A percentile compares a stretch with the other conserved stretches of the same genome.
Evolutionary conservation across 2,888 invertebrate genomes (phyloP).

Genomic region (Esperia sulphurella): DNA sequence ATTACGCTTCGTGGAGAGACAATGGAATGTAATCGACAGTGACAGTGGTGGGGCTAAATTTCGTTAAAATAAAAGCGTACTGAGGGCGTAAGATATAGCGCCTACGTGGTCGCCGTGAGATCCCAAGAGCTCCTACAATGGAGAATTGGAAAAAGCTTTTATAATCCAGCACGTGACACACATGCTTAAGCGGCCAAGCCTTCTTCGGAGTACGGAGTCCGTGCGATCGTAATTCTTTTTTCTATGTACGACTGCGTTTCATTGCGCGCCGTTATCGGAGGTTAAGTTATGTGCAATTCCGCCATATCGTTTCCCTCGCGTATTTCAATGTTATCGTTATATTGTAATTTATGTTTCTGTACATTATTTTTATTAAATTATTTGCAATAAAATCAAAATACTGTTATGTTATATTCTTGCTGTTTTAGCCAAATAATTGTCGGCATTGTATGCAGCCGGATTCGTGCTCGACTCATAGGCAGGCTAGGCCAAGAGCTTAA

Average conservation of each 20-base stretch:
- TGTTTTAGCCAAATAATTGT: no score
- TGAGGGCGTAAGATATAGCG: conserved; percentile 75
- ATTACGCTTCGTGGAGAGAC: conserved; percentile 58
- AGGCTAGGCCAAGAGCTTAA: no score
- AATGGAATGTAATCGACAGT: conserved; percentile 75
- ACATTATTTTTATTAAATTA: not conserved
- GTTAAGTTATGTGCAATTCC: conserved; percentile 10
- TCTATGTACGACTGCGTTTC: conserved; percentile 36
- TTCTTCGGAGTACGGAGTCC: conserved; percentile 8
- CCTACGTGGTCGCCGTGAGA: conserved; percentile 74
- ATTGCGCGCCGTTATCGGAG: conserved; percentile 17
- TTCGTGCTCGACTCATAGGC: no score
- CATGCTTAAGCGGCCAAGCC: conserved; percentile 51
- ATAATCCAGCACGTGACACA: conserved; percentile 77
- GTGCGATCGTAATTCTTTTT: conserved; percentile 35
- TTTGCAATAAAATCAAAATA: no score
- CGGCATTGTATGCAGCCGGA: no score
- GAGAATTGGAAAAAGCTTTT: conserved; percentile 80
- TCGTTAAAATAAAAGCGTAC: conserved; percentile 78
- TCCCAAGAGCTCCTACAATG: conserved; percentile 66
- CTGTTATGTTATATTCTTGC: no score
- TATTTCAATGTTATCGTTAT: not conserved
- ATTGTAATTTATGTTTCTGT: not conserved
- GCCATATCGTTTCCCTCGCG: not conserved
- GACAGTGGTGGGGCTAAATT: conserved; percentile 73